A percentile compares a stretch with the other conserved stretches of the same genome.
Evolutionary conservation across 2,113 vertebrate genomes (phyloP).

Genomic region (Procavia capensis): DNA sequence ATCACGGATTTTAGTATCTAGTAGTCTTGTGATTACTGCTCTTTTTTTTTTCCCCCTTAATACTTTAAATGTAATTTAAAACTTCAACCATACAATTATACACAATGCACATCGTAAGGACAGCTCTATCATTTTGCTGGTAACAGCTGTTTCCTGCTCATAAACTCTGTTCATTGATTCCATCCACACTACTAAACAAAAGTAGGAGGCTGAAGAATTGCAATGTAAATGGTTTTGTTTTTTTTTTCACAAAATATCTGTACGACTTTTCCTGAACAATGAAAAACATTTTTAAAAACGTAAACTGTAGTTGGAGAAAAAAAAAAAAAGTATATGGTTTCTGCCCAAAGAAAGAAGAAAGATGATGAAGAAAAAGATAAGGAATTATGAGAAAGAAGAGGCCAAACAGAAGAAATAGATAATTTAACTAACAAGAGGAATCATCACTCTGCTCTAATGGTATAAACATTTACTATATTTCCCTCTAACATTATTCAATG

Average conservation of each 20-base stretch:
- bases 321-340: neutral
- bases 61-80: constrained; percentile 86
- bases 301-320: neutral
- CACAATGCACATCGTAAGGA: constrained; percentile 83
- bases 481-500: neutral
- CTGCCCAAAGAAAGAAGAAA: neutral
- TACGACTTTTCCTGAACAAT: constrained; percentile 34
- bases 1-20: constrained; percentile 79
- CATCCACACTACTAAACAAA: constrained; percentile 49
- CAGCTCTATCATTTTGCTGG: constrained; percentile 77
- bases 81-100: constrained; percentile 81
- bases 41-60: constrained; percentile 79
- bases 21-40: constrained; percentile 79
- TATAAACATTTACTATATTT: neutral
- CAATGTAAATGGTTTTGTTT: constrained; percentile 78
- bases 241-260: constrained; percentile 65
- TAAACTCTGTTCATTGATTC: constrained; percentile 68
- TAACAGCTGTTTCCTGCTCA: constrained; percentile 82
- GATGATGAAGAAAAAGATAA: neutral
- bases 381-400: neutral
- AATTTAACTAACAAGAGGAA: neutral
- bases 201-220: constrained; percentile 72
- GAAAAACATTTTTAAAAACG: neutral
- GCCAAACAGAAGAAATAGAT: neutral
- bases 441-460: neutral